Percentiles rank a stretch among this genome's conserved stretches.
Evolutionary conservation across 2,113 vertebrate genomes (phyloP).

Genomic region (Oophaga pumilio): DNA sequence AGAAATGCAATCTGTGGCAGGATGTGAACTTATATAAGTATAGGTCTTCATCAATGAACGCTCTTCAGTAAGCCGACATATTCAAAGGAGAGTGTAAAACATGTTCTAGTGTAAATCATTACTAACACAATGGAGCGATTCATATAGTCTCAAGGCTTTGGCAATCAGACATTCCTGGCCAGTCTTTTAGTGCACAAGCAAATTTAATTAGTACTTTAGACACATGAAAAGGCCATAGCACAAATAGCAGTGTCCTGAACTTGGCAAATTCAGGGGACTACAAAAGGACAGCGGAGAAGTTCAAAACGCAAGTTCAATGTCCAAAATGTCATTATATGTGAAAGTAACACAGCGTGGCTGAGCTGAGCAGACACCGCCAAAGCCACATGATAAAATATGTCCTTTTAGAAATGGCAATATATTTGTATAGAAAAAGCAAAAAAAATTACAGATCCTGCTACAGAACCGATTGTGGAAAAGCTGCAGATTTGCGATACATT

Average conservation of each 20-base stretch:
- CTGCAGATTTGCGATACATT: too few relatives aligned
- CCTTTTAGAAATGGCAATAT: too few relatives aligned
- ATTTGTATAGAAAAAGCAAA: neutral
- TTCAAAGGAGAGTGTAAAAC: slow-evolving; percentile 14
- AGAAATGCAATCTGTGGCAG: slow-evolving; percentile 11
- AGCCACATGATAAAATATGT: neutral
- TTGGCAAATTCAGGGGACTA: slow-evolving; percentile 26
- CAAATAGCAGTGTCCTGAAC: slow-evolving; percentile 21
- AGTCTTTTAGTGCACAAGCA: slow-evolving; percentile 30
- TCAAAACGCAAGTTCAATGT: slow-evolving; percentile 18
- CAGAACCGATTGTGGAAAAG: too few relatives aligned
- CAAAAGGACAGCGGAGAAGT: slow-evolving; percentile 25
- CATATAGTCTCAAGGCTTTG: slow-evolving; percentile 35
- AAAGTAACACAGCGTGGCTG: neutral
- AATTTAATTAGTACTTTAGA: slow-evolving; percentile 53
- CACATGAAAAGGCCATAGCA: slow-evolving; percentile 45
- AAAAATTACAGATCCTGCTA: neutral
- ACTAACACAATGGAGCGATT: slow-evolving; percentile 38
- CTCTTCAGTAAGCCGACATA: slow-evolving; percentile 6
- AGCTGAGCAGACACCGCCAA: neutral
- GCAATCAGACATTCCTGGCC: slow-evolving; percentile 43
- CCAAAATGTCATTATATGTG: slow-evolving; percentile 24
- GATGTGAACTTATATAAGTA: slow-evolving; percentile 33
- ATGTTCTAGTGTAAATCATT: slow-evolving; percentile 30
- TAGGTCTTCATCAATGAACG: slow-evolving; percentile 31